Evolutionary conservation across 2,113 vertebrate genomes (phyloP), one percentile per base, ranked within the genome.

Genomic region (Rhynchomys soricoides): DNA sequence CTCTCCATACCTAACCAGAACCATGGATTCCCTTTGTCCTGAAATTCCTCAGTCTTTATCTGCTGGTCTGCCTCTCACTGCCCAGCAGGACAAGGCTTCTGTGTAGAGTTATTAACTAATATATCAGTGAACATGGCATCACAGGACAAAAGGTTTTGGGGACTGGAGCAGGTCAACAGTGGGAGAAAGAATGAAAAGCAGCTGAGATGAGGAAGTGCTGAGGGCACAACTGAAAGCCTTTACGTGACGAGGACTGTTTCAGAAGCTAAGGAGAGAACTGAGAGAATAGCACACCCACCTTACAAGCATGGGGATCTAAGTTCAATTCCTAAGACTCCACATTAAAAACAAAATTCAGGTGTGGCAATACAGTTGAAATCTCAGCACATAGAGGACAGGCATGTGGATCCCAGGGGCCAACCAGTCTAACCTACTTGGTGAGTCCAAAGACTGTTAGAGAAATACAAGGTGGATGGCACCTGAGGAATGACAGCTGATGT

Each of bases 91-190:
- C 0, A 26, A 43, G n/a, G 13, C 31, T 48, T 5, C 22, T 71
- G 22, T 55, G 37, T 22, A 71, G 48, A 70, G 45, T 12, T 87
- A 12, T 48, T 71, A 31, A 68, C 43, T 52, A n/a, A 34, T 1
- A 7, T 52, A 7, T 40, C 50, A 26, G 48, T 26, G 48, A 22
- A 40, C 19, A 5, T 37, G 9, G 50, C 6, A 24, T 13, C 64
- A 37, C 85, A 19, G n/a, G n/a, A 8, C 1, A 4, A 43, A 43
- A 24, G 15, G n/a, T 26, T 7, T 45, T 1, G 0, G 55, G 1
- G 19, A 24, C 12, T 4, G 21, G 66, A 26, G 22, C 6, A 6
- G 29, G 11, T 37, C 59, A 29, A 78, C 24, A 59, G 34, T 26
- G 43, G 31, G 12, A 40, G 3, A 52, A 59, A 74, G 55, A 17